Conservation (phyloP, 2,113 vertebrate genomes). For the Notechis scutatus region DNA sequence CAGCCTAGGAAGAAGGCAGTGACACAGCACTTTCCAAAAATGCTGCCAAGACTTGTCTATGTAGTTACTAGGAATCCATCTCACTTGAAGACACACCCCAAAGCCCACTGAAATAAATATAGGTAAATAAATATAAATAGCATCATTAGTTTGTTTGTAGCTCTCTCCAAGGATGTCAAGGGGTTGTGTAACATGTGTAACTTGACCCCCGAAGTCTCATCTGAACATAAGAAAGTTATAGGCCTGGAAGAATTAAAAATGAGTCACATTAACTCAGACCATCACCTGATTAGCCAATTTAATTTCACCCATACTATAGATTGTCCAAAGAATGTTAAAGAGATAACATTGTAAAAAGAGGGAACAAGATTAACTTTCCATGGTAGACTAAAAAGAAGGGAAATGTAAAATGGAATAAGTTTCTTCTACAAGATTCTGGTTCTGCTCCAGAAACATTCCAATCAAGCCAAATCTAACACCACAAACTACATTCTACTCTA, state of each 20-base stretch:
- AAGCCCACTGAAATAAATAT: neutral
- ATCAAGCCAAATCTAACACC: neutral
- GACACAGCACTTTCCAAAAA: neutral
- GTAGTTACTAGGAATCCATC: neutral
- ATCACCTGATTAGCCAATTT: neutral
- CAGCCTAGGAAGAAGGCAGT: neutral
- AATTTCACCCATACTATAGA: neutral
- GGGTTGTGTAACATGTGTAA: neutral
- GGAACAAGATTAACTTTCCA: conserved; percentile 47
- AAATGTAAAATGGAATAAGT: neutral
- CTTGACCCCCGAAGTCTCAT: neutral
- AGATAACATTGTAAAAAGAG: neutral
- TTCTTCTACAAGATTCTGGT: neutral
- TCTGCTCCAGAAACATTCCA: neutral
- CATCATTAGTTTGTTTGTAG: neutral
- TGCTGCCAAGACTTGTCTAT: neutral
- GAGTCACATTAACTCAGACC: neutral
- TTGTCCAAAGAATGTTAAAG: neutral
- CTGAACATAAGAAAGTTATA: neutral
- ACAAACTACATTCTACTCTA: neutral
- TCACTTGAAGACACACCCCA: neutral
- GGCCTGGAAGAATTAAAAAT: neutral
- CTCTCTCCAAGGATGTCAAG: neutral
- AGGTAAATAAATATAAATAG: neutral
- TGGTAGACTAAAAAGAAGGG: conserved; percentile 31